These are phyloP conservation scores for Plebejus anna DNA, from an alignment of 2,888 invertebrate species.

Conservation along the genomic window DNA sequence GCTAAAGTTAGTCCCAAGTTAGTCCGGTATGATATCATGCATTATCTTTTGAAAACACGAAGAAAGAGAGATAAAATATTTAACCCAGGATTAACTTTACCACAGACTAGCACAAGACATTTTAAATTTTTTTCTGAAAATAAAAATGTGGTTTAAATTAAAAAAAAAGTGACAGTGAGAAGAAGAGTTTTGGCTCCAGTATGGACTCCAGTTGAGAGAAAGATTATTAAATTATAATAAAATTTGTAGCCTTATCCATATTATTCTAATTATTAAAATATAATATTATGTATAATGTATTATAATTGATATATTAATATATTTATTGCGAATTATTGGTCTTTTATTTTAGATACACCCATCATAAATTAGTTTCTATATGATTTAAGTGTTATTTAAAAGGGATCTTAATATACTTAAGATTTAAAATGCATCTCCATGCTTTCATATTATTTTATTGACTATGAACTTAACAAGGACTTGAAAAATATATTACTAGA, in stretches of 20 bases:
- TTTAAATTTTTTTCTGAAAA: background rate
- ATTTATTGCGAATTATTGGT: slow-evolving; percentile 62
- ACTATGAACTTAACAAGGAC: slow-evolving; percentile 31
- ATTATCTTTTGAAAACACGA: too few relatives aligned
- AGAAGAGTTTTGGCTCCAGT: slow-evolving; percentile 34
- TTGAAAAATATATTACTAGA: slow-evolving; percentile 45
- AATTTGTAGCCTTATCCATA: slow-evolving; percentile 71
- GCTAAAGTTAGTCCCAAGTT: background rate
- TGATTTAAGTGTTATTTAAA: background rate
- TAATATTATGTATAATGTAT: slow-evolving; percentile 55
- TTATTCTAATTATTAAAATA: slow-evolving; percentile 63
- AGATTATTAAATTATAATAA: slow-evolving; percentile 57
- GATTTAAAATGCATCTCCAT: background rate
- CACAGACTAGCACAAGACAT: background rate
- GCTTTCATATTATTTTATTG: too few relatives aligned
- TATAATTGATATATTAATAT: slow-evolving; percentile 72
- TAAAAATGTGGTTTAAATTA: background rate
- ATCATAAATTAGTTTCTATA: background rate
- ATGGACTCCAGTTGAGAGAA: slow-evolving; percentile 56
- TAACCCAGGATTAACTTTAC: too few relatives aligned
- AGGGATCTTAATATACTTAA: background rate
- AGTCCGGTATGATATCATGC: background rate
- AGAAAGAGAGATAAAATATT: too few relatives aligned
- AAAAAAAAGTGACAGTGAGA: background rate
- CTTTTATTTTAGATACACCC: slow-evolving; percentile 39